Conservation (phyloP, 2,797 vertebrate species). For the Neostethus bicornis region DNA sequence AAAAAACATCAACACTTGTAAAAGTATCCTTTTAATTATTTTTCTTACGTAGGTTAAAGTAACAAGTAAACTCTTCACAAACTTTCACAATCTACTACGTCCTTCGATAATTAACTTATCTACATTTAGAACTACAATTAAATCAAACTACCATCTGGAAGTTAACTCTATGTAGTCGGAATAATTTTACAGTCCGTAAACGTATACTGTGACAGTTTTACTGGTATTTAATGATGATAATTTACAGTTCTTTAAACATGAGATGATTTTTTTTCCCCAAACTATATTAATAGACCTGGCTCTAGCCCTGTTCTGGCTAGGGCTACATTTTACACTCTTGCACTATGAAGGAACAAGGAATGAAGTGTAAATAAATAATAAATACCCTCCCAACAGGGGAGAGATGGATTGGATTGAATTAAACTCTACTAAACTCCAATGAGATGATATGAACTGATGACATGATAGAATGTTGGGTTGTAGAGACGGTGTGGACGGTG, state of each 20-base stretch:
- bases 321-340: slow-evolving; percentile 30
- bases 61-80: slow-evolving; percentile 25
- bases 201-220: not conserved
- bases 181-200: not conserved
- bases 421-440: slow-evolving; percentile 14
- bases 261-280: slow-evolving; percentile 2
- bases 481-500: not conserved
- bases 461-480: slow-evolving; percentile 45
- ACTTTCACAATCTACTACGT: slow-evolving; percentile 70
- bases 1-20: not conserved
- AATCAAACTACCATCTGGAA: not conserved
- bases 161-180: too few species aligned
- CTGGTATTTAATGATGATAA: slow-evolving; percentile 1
- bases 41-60: slow-evolving; percentile 71
- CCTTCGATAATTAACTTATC: slow-evolving; percentile 53
- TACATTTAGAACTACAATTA: not conserved
- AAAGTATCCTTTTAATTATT: slow-evolving; percentile 25
- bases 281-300: slow-evolving; percentile 8
- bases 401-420: not conserved
- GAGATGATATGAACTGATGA: slow-evolving; percentile 24
- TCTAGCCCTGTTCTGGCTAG: slow-evolving; percentile 9
- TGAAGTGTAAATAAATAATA: not conserved
- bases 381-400: not conserved
- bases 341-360: slow-evolving; percentile 25
- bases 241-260: slow-evolving; percentile 14